Evolutionary conservation across 2,113 vertebrate genomes (phyloP).

Genomic region (Trachemys scripta): DNA sequence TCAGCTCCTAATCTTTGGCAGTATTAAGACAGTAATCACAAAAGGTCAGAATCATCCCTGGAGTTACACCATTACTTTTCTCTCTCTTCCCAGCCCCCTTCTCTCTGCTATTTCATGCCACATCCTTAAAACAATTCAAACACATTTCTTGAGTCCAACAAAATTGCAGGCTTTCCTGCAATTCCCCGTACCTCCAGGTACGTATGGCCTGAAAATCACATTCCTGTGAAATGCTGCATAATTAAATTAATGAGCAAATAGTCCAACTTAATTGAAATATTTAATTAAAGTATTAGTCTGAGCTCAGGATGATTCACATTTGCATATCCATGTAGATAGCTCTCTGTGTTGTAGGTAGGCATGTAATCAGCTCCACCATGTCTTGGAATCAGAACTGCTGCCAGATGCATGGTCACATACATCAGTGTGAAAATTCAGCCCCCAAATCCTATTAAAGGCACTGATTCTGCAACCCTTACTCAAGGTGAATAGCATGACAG

Average conservation of each 20-base stretch:
- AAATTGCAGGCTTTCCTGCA: not conserved
- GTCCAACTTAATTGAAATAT: not conserved
- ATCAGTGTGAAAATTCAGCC: not conserved
- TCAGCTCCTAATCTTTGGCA: not conserved
- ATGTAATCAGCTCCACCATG: not conserved
- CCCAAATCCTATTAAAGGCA: not conserved
- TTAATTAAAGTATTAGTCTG: not conserved
- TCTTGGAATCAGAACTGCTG: not conserved
- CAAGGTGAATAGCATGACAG: not conserved
- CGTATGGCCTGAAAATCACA: not conserved
- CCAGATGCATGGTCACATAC: not conserved
- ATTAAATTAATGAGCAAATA: not conserved
- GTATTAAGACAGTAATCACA: not conserved
- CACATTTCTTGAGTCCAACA: not conserved
- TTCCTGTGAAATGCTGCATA: not conserved
- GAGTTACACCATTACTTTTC: not conserved
- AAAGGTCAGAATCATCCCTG: not conserved
- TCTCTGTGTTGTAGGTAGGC: not conserved
- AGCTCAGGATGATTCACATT: not conserved
- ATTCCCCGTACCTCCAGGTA: too few relatives aligned
- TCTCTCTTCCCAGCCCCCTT: not conserved
- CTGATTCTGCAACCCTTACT: not conserved
- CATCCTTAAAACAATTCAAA: not conserved
- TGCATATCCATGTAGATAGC: not conserved
- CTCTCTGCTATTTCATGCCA: not conserved